Conservation (phyloP, 2,888 invertebrate genomes). For the Hanleya hanleyi region DNA sequence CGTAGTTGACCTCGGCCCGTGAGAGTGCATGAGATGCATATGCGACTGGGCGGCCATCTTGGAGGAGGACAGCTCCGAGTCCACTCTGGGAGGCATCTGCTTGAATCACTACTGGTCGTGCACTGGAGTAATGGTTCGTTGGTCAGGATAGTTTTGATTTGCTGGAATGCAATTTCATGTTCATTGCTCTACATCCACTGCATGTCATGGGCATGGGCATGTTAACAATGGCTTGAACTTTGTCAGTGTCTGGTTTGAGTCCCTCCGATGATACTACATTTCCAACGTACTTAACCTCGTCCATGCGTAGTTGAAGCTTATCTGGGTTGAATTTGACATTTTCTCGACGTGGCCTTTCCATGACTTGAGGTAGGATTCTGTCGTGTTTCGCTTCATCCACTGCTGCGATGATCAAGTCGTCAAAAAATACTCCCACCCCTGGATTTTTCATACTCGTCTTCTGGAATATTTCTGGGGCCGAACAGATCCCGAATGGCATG, state of each 20-base stretch:
- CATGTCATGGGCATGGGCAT: constrained; percentile 36
- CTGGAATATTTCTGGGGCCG: constrained; percentile 37
- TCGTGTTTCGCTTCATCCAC: constrained; percentile 36
- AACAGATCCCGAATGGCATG: constrained; percentile 36
- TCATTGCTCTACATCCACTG: constrained; percentile 14
- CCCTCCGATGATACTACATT: constrained; percentile 27
- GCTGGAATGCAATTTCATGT: constrained; percentile 14
- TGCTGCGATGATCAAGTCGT: constrained; percentile 39
- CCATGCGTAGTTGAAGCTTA: constrained; percentile 28
- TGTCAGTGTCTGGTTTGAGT: constrained; percentile 7
- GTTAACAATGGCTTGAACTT: constrained; percentile 36
- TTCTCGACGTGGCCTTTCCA: constrained; percentile 25
- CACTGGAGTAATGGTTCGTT: constrained; percentile 31
- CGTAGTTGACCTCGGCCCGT: constrained; percentile 34
- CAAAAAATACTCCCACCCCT: constrained; percentile 35
- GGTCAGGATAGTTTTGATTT: constrained; percentile 30
- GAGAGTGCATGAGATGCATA: constrained; percentile 40
- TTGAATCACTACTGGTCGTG: constrained; percentile 13
- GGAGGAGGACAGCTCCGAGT: constrained; percentile 32
- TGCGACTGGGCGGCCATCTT: constrained; percentile 31
- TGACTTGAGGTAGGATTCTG: constrained; percentile 27
- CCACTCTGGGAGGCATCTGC: constrained; percentile 34
- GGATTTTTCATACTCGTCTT: no score
- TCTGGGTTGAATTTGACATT: constrained; percentile 38
- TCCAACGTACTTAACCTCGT: constrained; percentile 36